phyloP scores from a whole-genome alignment of 2,797 vertebrate genomes.

The Hydrocynus forskahlii region DNA sequence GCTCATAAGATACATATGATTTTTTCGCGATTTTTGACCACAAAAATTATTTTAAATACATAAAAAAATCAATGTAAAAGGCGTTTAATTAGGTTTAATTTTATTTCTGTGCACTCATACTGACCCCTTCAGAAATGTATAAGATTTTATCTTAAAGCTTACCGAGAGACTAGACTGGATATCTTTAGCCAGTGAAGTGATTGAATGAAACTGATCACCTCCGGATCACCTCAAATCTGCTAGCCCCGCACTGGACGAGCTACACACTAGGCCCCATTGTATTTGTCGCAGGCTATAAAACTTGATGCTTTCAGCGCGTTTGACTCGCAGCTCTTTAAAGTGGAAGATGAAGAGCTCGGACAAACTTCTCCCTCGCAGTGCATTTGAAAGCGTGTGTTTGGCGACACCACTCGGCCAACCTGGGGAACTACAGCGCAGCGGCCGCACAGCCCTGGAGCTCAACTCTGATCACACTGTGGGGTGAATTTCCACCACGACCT shows the following conservation, averaged over 20 bases:
- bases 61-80: no score
- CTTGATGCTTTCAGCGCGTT: background rate
- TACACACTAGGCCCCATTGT: background rate
- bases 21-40: no score
- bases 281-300: background rate
- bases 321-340: conserved; percentile 10
- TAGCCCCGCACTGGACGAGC: background rate
- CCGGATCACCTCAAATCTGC: background rate
- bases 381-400: conserved; percentile 69
- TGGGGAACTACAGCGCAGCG: conserved; percentile 46
- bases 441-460: background rate
- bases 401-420: conserved; percentile 67
- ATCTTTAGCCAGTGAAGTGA: background rate
- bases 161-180: background rate
- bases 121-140: no score
- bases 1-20: no score
- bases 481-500: no score
- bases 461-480: no score
- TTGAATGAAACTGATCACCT: background rate
- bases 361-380: background rate
- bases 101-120: no score
- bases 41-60: no score
- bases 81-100: no score
- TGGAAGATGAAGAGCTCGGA: background rate
- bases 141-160: no score